These are phyloP conservation scores for Athalia rosae DNA, from an alignment of 2,888 invertebrate genomes.

Conservation along the genomic window DNA sequence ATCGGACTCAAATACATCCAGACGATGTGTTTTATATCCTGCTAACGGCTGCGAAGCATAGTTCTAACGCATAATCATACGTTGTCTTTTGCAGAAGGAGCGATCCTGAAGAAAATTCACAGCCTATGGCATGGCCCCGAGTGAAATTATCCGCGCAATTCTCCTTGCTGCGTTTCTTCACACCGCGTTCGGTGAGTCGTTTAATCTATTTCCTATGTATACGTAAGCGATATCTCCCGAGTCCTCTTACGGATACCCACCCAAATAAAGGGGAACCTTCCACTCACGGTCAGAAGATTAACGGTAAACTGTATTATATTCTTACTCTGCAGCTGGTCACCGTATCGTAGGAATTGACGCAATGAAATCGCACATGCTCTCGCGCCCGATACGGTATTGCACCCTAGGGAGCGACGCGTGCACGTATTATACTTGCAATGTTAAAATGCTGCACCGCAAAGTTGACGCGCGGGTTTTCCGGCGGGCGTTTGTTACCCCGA, in stretches of 20 bases:
- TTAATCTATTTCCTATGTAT: background rate
- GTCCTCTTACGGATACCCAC: background rate
- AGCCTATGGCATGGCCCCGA: slow-evolving; percentile 63
- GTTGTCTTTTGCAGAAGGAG: slow-evolving; percentile 31
- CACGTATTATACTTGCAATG: background rate
- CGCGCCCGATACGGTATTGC: too few relatives aligned
- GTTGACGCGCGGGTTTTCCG: background rate
- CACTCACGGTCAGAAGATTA: background rate
- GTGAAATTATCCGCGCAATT: slow-evolving; percentile 58
- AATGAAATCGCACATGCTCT: too few relatives aligned
- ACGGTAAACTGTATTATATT: too few relatives aligned
- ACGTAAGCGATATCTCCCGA: background rate
- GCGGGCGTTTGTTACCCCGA: slow-evolving; percentile 25
- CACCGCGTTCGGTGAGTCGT: slow-evolving; percentile 61
- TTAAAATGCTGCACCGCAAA: background rate
- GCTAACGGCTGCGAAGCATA: background rate
- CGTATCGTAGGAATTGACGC: too few relatives aligned
- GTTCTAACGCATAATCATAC: background rate
- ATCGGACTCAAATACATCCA: background rate
- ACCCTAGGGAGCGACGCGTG: too few relatives aligned
- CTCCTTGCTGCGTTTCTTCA: slow-evolving; percentile 58
- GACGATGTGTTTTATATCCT: too few relatives aligned
- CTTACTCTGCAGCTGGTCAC: too few relatives aligned
- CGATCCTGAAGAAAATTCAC: slow-evolving; percentile 25
- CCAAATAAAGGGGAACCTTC: background rate